Conservation (phyloP, 2,113 vertebrate genomes). For the Bubalus kerabau region DNA sequence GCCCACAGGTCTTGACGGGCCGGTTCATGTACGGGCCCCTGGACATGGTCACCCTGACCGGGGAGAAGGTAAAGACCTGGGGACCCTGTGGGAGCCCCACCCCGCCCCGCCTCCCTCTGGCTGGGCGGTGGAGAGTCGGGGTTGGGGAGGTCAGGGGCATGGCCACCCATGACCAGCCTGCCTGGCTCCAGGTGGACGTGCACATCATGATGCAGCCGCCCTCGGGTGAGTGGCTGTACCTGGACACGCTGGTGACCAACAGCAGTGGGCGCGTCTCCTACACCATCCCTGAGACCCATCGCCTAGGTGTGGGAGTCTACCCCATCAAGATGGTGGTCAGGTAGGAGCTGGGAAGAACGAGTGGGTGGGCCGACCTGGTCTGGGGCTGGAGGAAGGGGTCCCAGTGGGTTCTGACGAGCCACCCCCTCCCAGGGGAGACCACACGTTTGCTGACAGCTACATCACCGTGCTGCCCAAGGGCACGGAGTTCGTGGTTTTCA, state of each 20-base stretch:
- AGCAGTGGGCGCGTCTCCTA: constrained; percentile 95
- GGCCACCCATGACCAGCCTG: neutral
- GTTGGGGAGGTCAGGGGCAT: rapidly evolving
- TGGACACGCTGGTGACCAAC: constrained; percentile 94
- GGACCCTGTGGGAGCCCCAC: neutral
- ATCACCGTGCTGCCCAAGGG: constrained; percentile 90
- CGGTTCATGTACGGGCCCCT: constrained; percentile 98
- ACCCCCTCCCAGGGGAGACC: constrained; percentile 88
- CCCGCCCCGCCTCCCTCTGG: neutral
- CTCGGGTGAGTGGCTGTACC: constrained; percentile 94
- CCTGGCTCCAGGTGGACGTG: constrained; percentile 89
- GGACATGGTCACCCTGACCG: constrained; percentile 98
- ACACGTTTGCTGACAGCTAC: constrained; percentile 96
- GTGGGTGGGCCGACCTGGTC: neutral
- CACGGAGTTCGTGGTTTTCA: constrained; percentile 98
- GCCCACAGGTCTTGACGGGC: constrained; percentile 88
- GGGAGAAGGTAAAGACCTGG: constrained; percentile 90
- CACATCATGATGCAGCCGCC: constrained; percentile 98
- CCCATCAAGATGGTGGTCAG: constrained; percentile 99
- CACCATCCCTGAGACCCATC: constrained; percentile 86
- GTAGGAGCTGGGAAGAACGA: constrained; percentile 62
- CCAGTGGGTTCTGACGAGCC: neutral
- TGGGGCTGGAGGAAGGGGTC: neutral
- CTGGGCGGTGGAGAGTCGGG: rapidly evolving
- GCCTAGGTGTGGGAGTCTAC: constrained; percentile 93